Evolutionary conservation across 2,888 invertebrate species (phyloP).

Genomic region (Barypeithes pellucidus): DNA sequence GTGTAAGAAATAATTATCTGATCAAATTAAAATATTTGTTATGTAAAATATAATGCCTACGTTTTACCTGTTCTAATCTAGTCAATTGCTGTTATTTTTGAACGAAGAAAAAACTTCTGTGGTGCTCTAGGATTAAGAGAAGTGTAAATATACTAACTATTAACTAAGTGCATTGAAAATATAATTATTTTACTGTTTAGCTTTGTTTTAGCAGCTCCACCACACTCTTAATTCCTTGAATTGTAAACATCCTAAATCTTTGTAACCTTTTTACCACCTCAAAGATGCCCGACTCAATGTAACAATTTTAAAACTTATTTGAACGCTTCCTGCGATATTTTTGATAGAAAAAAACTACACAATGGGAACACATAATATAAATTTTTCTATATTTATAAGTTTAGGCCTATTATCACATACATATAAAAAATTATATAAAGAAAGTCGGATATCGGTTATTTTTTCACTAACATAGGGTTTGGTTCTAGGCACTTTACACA

Average conservation of each 20-base stretch:
- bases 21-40: too few relatives aligned
- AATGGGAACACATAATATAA: not conserved
- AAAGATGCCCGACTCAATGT: too few relatives aligned
- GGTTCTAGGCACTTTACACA: conserved; percentile 27
- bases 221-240: not conserved
- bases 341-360: not conserved
- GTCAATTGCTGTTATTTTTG: too few relatives aligned
- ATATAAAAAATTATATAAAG: conserved; percentile 8
- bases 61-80: too few relatives aligned
- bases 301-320: too few relatives aligned
- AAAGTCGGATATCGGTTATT: not conserved
- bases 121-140: not conserved
- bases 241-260: too few relatives aligned
- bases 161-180: not conserved
- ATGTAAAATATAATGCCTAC: too few relatives aligned
- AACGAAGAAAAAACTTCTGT: too few relatives aligned
- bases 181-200: not conserved
- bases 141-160: not conserved
- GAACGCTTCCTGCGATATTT: too few relatives aligned
- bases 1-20: too few relatives aligned
- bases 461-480: not conserved
- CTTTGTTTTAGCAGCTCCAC: not conserved
- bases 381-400: not conserved
- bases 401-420: conserved; percentile 23
- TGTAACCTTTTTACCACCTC: too few relatives aligned